Evolutionary conservation across 2,888 invertebrate genomes (phyloP), one percentile per base, ranked within the genome.

Genomic region (Petrophora chlorosata): DNA sequence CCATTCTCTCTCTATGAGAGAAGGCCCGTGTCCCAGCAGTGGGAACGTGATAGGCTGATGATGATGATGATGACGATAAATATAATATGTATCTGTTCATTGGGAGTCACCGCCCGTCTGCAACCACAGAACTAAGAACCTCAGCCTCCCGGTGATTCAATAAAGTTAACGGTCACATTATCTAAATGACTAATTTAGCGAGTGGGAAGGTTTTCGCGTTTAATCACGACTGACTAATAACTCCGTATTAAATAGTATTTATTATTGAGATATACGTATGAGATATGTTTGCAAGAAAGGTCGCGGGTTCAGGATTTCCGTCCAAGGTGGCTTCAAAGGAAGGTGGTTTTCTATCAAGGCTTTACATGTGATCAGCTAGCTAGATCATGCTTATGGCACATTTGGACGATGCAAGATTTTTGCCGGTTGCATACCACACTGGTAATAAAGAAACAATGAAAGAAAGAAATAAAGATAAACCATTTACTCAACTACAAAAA

Each of bases 131-230:
- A 5, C 17, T 19, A 25, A 52, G 57, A 44, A 45, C 32, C 50
- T 33, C 47, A 43, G 50, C 44, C 59, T 56, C 56, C 49, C 56
- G 45, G 55, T 65, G 65, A 76, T 79, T 81, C 76, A 82, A 84
- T 82, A 79, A 76, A 74, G 67, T 71, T 76, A 83, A 85, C 82
- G 75, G 82, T 62, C 25, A 62, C 53, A 79, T 83, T 84, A 82
- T 84, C 78, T 74, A 74, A 79, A 79, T 82, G 79, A 82, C 81
- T 83, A 82, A 84, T 78, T 83, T 75, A 76, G 71, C 70, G 56
- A 51, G 53, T 56, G 33, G 55, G 59, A 61, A 76, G 76, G 78
- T 76, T 73, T 73, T 75, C 70, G 70, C 75, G 63, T 72, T 79
- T 76, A 76, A 73, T 81, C 78, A 79, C 74, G 70, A 65, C 68